Evolutionary conservation across 2,888 invertebrate genomes (phyloP), one percentile per base, ranked within the genome.

Genomic region (Drosophila seclusa): DNA sequence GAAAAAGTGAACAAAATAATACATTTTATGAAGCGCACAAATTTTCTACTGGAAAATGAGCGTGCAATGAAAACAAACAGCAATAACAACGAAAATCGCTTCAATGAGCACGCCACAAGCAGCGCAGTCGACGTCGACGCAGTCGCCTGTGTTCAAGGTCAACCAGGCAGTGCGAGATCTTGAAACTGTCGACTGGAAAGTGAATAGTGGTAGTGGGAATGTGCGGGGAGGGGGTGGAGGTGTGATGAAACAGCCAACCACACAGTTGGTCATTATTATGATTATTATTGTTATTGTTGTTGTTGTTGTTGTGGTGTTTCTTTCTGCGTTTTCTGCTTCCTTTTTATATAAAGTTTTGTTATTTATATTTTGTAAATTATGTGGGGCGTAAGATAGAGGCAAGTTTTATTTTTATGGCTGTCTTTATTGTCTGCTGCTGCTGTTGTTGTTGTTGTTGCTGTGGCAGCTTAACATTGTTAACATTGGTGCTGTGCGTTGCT

Each of bases 31-130:
- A 48, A 45, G 64, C 76, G 64, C 42, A 48, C 61, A 58, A 66
- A 80, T 68, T 64, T 55, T 31, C 31, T 21, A 27, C 63, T 61
- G 63, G 32, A 54, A 53, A 64, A 62, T 49, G 76, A 80, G 78
- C 78, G 78, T 78, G 76, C 53, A 64, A 76, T 62, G 48, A 69
- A 40, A 74, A 52, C 66, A 65, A 60, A 54, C 53, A 73, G 38
- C 10, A 66, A 59, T 29, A 74, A 50, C 40, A 53, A 55, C 36
- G 45, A 53, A 66, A 74, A 68, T 64, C 84, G 87, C 85, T 87
- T 87, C 82, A 80, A 62, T 78, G 87, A 79, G 38, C 88, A 83
- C 57, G 36, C n/a, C 61, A 42, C 57, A 40, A 50, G 65, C 71
- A 73, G 70, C 73, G 74, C 62, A 60, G 78, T 34, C 57, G 8